A percentile compares a stretch with the other conserved stretches of the same genome.
Conservation (phyloP, 1,140 invertebrate species). For the Battus philenor region DNA sequence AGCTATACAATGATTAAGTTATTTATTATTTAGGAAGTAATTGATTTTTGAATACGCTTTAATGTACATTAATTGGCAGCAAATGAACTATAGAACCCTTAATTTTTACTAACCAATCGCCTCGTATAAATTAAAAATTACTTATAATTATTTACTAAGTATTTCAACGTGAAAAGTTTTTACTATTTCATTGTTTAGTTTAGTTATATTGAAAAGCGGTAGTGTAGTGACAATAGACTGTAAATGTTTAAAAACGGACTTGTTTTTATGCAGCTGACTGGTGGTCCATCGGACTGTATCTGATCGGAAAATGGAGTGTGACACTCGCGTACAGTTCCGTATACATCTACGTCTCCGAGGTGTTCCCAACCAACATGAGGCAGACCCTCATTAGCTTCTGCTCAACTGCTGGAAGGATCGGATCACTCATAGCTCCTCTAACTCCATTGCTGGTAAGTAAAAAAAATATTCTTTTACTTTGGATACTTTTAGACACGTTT, state of each 20-base stretch:
- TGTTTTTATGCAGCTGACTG: constrained; percentile 43
- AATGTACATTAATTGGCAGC: no score
- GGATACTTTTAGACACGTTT: no score
- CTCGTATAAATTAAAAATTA: not conserved
- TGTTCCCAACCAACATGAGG: constrained; percentile 82
- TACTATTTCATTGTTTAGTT: not conserved
- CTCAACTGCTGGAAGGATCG: constrained; percentile 82
- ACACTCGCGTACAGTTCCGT: constrained; percentile 79
- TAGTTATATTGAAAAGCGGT: not conserved
- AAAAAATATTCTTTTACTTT: no score
- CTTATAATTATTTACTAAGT: not conserved
- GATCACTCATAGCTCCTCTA: constrained; percentile 81
- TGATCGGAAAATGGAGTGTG: constrained; percentile 81
- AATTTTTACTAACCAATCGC: no score
- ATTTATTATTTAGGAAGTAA: no score
- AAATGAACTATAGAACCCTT: no score
- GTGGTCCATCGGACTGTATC: constrained; percentile 71
- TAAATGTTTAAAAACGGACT: not conserved
- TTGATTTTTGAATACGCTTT: no score
- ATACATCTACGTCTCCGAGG: constrained; percentile 83
- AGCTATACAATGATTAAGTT: no score
- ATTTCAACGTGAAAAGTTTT: not conserved
- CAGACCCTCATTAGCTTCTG: constrained; percentile 80
- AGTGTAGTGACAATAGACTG: not conserved
- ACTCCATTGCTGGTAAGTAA: constrained; percentile 77